phyloP scores from a whole-genome alignment of 2,797 vertebrate genomes.

The Neopelma chrysocephalum region DNA sequence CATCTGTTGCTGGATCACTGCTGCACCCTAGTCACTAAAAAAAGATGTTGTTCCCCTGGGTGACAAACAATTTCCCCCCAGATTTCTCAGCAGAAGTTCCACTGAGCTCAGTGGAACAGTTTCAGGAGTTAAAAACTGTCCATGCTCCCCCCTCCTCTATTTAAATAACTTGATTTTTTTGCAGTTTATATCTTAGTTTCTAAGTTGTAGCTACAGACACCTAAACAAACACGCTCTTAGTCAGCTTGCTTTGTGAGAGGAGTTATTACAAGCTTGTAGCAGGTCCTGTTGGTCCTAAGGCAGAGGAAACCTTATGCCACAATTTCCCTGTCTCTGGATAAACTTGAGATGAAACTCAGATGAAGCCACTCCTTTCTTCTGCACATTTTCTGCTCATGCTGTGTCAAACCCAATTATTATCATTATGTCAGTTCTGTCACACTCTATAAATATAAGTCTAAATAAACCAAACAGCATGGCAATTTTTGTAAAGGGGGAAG shows the following conservation, averaged over 20 bases:
- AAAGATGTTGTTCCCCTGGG: not conserved
- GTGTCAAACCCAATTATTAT: constrained; percentile 29
- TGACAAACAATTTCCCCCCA: not conserved
- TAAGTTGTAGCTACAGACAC: not conserved
- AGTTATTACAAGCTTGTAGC: not conserved
- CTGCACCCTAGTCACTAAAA: not conserved
- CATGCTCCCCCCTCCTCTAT: rapidly evolving
- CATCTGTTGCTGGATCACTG: not conserved
- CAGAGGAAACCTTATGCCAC: not conserved
- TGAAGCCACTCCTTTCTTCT: constrained; percentile 22
- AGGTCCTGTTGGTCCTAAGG: not conserved
- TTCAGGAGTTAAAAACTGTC: not conserved
- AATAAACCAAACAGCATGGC: constrained; percentile 13
- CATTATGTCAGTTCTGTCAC: constrained; percentile 34
- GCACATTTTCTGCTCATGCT: constrained; percentile 29
- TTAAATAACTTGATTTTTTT: not conserved
- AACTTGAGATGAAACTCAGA: constrained; percentile 15
- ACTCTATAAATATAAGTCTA: constrained; percentile 39
- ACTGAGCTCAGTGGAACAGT: not conserved
- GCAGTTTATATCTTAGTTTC: not conserved
- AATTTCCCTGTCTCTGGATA: not conserved
- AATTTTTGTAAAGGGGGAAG: not conserved
- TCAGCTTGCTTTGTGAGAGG: not conserved
- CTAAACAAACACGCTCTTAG: not conserved
- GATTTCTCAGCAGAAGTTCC: not conserved